Base-by-base conservation (phyloP, 2,797 vertebrate species). In the Danio albolineatus region DNA sequence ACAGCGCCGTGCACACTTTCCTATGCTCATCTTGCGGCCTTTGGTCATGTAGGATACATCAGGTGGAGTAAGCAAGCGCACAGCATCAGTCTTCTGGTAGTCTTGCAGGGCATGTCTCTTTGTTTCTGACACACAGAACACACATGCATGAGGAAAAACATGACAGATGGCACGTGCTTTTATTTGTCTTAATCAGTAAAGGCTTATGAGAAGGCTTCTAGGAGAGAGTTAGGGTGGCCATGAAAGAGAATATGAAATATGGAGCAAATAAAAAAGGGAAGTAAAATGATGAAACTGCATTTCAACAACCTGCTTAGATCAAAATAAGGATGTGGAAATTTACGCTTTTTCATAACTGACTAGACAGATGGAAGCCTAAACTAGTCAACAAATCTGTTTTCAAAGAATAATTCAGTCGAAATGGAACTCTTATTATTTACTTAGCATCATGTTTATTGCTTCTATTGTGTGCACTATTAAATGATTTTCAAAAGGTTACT, bases 91-190 rank as follows among this genome's bases (percentile, higher is more conserved):
- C 91, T 94, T 98, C 92, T 94, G 95, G 90, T 96, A 99, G 89
- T 99, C 97, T 81, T 98, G 97, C 76, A 99, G 96, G 4, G 94
- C 90, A 88, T 97, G 97, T 90, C 96, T 94, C 89, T 92, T 96
- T 72, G 93, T 88, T 83, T 97, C 98, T 98, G 91, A 19, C 78
- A 84, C 76, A 85, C 39, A 84, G 80, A 76, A 75, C 73, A 87
- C 61, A 57, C 16, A 0, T 54, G 57, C 14, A 62, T 19, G n/a
- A n/a, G 49, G 36, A 67, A 9, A 48, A 56, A 5, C 17, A 49
- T 16, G 56, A 60, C 65, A 70, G 66, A 69, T 21, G 54, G 65
- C 14, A 9, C 14, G 1, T 61, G 14, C 60, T 60, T 60, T 70
- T 60, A 36, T 48, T 60, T 39, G n/a, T 41, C 36, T 49, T 78